Evolutionary conservation across 2,888 invertebrate genomes (phyloP), one percentile per base, ranked within the genome.

Genomic region (Helicoverpa assulta): DNA sequence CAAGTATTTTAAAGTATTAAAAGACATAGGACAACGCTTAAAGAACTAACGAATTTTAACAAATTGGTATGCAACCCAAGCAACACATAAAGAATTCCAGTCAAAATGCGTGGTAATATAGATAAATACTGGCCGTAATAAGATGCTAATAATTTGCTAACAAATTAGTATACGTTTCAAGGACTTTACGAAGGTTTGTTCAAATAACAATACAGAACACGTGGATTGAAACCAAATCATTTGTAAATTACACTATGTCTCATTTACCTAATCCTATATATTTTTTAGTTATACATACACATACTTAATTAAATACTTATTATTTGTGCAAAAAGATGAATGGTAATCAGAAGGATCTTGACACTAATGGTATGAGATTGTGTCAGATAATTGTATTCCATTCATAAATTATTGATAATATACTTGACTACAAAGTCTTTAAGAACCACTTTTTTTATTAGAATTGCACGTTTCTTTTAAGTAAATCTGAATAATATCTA

Each of bases 201-300:
- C 37, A 74, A 57, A 67, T 57, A 12, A 69, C 57, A 73, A 69
- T 74, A 69, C 61, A 74, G 18, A 12, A 43, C 47, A 73, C 59
- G 67, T 60, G 73, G 19, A 10, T 56, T 21, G 52, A 60, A 67
- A 47, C 59, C 37, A 47, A 59, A 55, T 67, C 67, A 55, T 47
- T 47, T 50, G 37, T 61, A 56, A 60, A 60, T 60, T 68, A 74
- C 53, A 68, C 18, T 33, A 53, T 19, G 21, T 16, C 21, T 68
- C 12, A 57, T 68, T 52, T 60, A 60, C 56, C 56, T 50, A 56
- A 59, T 29, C 21, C 50, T n/a, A n/a, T 21, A 55, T 52, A 21
- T 47, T 59, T 19, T 67, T 37, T 59, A n/a, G n/a, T 51, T 29
- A 12, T 52, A 37, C 18, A 8, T 16, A 12, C 18, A 40, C 56